phyloP scores from a whole-genome alignment of 2,888 invertebrate species.

The Diarsia rubi region DNA sequence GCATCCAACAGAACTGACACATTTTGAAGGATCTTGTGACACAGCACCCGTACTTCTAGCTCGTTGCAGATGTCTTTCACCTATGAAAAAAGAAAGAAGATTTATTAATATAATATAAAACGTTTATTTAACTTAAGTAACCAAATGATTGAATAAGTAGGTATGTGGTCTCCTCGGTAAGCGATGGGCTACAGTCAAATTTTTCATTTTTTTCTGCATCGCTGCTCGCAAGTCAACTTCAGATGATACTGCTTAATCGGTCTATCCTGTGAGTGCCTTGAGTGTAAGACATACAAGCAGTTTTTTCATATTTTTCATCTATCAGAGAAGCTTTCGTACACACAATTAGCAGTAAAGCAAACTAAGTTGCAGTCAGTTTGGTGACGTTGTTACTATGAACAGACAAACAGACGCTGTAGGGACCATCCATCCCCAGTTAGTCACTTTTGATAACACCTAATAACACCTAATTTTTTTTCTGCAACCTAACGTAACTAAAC shows the following conservation, averaged over 20 bases:
- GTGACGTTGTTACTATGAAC: neutral
- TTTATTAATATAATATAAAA: neutral
- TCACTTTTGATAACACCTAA: neutral
- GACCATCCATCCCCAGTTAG: neutral
- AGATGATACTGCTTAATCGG: too few relatives aligned
- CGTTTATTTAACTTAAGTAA: neutral
- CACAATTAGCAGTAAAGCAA: neutral
- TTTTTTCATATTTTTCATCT: neutral
- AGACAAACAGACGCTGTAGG: neutral
- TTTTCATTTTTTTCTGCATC: neutral
- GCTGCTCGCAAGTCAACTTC: too few relatives aligned
- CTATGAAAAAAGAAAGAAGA: conserved; percentile 85
- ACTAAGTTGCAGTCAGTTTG: neutral
- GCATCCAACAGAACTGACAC: conserved; percentile 97
- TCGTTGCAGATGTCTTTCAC: conserved; percentile 99
- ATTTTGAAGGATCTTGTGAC: conserved; percentile 98
- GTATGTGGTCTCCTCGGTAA: neutral
- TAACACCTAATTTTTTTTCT: neutral
- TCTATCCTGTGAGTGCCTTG: too few relatives aligned
- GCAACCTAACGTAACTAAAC: neutral
- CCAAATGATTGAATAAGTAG: neutral
- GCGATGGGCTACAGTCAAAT: neutral
- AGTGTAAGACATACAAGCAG: too few relatives aligned
- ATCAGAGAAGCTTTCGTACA: neutral
- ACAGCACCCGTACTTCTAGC: conserved; percentile 97